A percentile compares a stretch with the other conserved stretches of the same genome.
Evolutionary conservation across 35 echinoderm and acorn worm genomes (phyloP).

Genomic region (Lytechinus pictus): DNA sequence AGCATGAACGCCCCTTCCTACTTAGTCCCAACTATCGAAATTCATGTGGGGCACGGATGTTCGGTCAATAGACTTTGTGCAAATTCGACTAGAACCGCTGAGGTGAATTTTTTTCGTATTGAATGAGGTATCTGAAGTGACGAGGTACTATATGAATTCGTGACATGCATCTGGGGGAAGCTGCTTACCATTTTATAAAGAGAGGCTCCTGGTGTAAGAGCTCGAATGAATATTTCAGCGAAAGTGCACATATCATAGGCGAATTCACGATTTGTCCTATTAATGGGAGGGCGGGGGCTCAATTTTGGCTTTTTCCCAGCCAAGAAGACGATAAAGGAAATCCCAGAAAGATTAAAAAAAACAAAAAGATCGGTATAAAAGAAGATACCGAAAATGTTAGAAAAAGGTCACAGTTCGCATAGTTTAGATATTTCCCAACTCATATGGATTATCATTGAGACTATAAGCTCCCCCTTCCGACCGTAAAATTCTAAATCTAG

Average conservation of each 20-base stretch:
- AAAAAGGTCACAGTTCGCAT: too few relatives aligned
- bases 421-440: too few relatives aligned
- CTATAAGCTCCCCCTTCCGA: too few relatives aligned
- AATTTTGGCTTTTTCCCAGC: too few relatives aligned
- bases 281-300: too few relatives aligned
- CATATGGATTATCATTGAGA: too few relatives aligned
- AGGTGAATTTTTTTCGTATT: not conserved
- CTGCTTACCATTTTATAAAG: not conserved
- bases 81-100: not conserved
- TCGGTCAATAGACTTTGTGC: constrained; percentile 1
- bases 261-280: too few relatives aligned
- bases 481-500: too few relatives aligned
- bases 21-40: not conserved
- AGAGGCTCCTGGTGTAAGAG: not conserved
- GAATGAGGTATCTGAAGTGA: not conserved
- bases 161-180: not conserved
- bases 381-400: too few relatives aligned
- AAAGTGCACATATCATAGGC: not conserved
- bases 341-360: too few relatives aligned
- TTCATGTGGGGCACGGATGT: not conserved
- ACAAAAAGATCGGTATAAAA: too few relatives aligned
- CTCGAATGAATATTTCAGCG: not conserved
- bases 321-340: too few relatives aligned
- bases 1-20: not conserved
- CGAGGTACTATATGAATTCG: not conserved